Base-by-base conservation (phyloP, 2,113 vertebrate genomes). In the Hiodon alosoides region DNA sequence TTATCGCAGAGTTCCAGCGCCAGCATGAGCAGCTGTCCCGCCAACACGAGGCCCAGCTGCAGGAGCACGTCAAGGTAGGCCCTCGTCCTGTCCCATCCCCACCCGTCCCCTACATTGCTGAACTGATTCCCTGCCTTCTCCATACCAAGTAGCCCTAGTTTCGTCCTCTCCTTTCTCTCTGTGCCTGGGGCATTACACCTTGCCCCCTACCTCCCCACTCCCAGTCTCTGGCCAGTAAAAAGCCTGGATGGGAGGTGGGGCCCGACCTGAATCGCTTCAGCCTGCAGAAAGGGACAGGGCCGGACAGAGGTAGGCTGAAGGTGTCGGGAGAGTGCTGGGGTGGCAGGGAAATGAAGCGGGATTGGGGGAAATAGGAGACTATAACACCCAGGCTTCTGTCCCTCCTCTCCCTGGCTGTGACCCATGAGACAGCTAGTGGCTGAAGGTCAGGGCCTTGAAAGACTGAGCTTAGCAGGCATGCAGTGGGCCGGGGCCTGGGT, bases 11-110 rank as follows among this genome's bases (percentile, higher is more conserved):
- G 91, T 98, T 98, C 86, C 96, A 98, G 89, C 86, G 96, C 82
- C 95, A 98, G 74, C 96, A 98, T 0, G 96, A 98, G 74, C 97
- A 98, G 89, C 94, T 99, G 69, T 98, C 96, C 0, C 88, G 97
- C 72, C 96, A 99, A 82, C 96, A 98, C 0, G 95, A 98, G 86
- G 95, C 87, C 3, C 96, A 99, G 86, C 93, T 99, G 61, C 96
- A 98, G 0, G 95, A 98, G 72, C 96, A 99, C 77, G 92, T 98
- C 79, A 94, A 98, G 91, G 96, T 97, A 79, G 86, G 81, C 13
- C 55, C 2, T 57, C 5, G 46, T 9, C 62, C 51, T 11, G 48
- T 16, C 5, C 53, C 64, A 31, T 31, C 11, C 53, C 11, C 3
- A 10, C 62, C 16, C 62, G 2, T 17, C 17, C 7, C 50, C 7